Conservation (phyloP, 2,888 invertebrate genomes). For the Eristalis arbustorum region DNA sequence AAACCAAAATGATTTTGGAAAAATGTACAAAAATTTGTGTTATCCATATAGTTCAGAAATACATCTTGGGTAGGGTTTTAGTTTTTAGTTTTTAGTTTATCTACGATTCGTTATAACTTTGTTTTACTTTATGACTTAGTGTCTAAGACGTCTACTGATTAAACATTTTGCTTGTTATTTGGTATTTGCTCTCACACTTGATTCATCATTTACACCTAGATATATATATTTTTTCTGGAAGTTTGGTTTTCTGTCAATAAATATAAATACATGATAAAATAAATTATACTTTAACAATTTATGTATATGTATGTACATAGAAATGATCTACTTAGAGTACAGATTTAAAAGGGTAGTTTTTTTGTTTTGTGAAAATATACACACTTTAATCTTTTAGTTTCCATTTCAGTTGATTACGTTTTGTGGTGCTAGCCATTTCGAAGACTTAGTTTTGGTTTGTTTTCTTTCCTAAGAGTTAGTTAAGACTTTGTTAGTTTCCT, state of each 20-base stretch:
- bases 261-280: conserved; percentile 30
- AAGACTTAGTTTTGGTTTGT: conserved; percentile 4
- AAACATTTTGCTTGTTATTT: conserved; percentile 11
- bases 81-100: conserved; percentile 19
- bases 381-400: background rate
- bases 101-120: conserved; percentile 2
- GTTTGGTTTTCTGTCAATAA: conserved; percentile 13
- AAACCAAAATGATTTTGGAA: background rate
- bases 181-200: conserved; percentile 39
- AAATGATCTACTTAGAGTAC: background rate
- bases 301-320: conserved; percentile 14
- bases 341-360: background rate
- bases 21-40: conserved; percentile 24
- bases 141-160: conserved; percentile 24
- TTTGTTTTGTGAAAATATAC: background rate
- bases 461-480: background rate
- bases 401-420: background rate
- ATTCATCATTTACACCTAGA: conserved; percentile 8
- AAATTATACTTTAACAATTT: conserved; percentile 25
- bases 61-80: background rate
- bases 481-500: background rate
- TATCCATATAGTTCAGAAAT: background rate
- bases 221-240: conserved; percentile 23
- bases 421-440: background rate
- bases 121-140: conserved; percentile 13